These are phyloP conservation scores for Leistus spinibarbis DNA, from an alignment of 2,888 invertebrate genomes.

Conservation along the genomic window DNA sequence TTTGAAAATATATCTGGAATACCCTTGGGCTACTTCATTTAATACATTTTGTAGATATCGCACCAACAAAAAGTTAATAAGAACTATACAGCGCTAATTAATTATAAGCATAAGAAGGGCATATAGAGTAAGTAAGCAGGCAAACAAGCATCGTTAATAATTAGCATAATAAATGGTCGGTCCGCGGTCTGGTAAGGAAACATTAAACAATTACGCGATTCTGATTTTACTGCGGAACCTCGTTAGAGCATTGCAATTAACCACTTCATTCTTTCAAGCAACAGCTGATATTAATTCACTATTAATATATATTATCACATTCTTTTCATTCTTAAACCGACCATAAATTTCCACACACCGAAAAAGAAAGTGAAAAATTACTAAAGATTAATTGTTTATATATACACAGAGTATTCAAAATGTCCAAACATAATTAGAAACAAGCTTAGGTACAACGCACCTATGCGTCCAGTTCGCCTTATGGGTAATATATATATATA, in stretches of 20 bases:
- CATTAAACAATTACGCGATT: background rate
- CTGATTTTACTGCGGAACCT: background rate
- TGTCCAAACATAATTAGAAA: too few relatives aligned
- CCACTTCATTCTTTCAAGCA: background rate
- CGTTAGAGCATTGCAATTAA: background rate
- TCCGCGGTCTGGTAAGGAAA: background rate
- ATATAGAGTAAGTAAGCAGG: constrained; percentile 2
- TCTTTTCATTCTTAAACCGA: background rate
- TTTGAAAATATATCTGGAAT: background rate
- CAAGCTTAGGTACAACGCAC: too few relatives aligned
- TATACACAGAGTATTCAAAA: too few relatives aligned
- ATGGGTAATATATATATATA: too few relatives aligned
- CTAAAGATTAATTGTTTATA: too few relatives aligned
- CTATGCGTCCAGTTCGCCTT: too few relatives aligned
- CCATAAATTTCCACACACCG: too few relatives aligned
- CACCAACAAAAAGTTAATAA: background rate
- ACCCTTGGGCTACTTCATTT: background rate
- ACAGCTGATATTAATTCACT: background rate
- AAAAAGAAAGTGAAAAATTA: too few relatives aligned
- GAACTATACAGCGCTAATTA: too few relatives aligned
- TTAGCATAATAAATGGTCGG: constrained; percentile 32
- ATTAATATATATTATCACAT: background rate
- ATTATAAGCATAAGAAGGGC: constrained; percentile 13
- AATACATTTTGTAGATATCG: background rate
- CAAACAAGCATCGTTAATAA: constrained; percentile 15